Conservation (phyloP, 2,888 invertebrate species). For the Marronus borbonicus region DNA sequence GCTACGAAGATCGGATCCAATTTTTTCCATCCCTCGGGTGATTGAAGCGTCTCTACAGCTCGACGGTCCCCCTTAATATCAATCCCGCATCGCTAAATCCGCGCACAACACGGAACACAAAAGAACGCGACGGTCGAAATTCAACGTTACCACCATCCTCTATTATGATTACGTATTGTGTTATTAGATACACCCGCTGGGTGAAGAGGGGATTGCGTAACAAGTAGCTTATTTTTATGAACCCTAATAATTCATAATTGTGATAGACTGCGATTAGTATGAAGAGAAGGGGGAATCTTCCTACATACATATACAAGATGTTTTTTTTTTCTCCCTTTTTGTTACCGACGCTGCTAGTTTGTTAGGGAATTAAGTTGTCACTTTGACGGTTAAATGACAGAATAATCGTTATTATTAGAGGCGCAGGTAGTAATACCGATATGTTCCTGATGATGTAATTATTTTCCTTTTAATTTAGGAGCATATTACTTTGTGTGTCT, state of each 20-base stretch:
- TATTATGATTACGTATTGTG: slow-evolving; percentile 8
- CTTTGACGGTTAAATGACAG: slow-evolving; percentile 26
- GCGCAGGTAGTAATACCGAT: neutral
- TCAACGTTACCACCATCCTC: neutral
- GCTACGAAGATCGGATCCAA: neutral
- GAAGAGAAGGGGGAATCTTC: neutral
- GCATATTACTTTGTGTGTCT: too few species aligned
- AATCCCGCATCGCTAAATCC: slow-evolving; percentile 44
- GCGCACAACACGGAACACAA: slow-evolving; percentile 2
- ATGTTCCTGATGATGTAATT: neutral
- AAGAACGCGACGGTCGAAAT: slow-evolving; percentile 4
- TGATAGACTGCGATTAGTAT: slow-evolving; percentile 22
- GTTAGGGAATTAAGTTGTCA: slow-evolving; percentile 28
- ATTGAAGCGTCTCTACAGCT: neutral
- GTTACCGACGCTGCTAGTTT: neutral
- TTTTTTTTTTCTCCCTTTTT: neutral
- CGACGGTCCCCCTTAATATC: neutral
- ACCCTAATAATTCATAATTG: slow-evolving; percentile 35
- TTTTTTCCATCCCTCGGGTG: neutral
- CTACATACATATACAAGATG: too few species aligned
- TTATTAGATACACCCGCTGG: slow-evolving; percentile 13
- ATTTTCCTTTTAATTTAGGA: slow-evolving; percentile 17
- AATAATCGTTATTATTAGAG: slow-evolving; percentile 26
- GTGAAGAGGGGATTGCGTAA: slow-evolving; percentile 36
- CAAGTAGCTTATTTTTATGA: slow-evolving; percentile 35